Conservation (phyloP, 2,113 vertebrate species). For the Carettochelys insculpta region DNA sequence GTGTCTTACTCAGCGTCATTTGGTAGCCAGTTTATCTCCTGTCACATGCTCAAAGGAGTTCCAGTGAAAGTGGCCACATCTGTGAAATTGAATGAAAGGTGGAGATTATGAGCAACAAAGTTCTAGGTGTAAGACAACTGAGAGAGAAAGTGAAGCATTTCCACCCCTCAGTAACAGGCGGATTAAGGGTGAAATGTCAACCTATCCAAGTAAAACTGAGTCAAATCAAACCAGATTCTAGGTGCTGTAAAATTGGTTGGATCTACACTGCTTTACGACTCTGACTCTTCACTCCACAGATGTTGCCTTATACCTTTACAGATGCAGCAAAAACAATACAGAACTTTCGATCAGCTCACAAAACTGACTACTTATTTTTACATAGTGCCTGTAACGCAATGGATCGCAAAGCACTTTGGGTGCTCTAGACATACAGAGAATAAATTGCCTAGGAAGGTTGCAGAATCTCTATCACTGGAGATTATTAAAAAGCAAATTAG, state of each 20-base stretch:
- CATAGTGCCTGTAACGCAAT: background rate
- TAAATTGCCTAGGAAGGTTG: too few species aligned
- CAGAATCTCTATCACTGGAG: too few species aligned
- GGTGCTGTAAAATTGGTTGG: background rate
- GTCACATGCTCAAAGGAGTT: slow-evolving; percentile 38
- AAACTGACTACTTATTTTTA: slow-evolving; percentile 4
- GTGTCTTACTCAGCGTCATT: slow-evolving; percentile 20
- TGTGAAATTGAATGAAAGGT: slow-evolving; percentile 12
- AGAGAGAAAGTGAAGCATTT: background rate
- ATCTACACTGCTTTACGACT: background rate
- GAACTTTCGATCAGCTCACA: slow-evolving; percentile 1
- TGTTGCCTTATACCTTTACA: background rate
- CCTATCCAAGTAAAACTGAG: rapidly evolving
- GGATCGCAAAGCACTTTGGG: background rate
- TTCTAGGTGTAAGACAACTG: background rate
- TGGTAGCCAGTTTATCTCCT: slow-evolving; percentile 52
- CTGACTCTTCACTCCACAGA: background rate
- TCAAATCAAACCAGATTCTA: background rate
- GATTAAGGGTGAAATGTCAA: background rate
- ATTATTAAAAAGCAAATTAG: too few species aligned
- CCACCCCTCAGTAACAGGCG: background rate
- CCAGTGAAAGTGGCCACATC: background rate
- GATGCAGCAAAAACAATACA: background rate
- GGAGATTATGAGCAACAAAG: slow-evolving; percentile 40
- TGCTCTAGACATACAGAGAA: too few species aligned